Percentiles rank a stretch among this genome's conserved stretches.
These are phyloP conservation scores for Conops quadrifasciatus DNA, from an alignment of 2,888 invertebrate species.

Conservation along the genomic window DNA sequence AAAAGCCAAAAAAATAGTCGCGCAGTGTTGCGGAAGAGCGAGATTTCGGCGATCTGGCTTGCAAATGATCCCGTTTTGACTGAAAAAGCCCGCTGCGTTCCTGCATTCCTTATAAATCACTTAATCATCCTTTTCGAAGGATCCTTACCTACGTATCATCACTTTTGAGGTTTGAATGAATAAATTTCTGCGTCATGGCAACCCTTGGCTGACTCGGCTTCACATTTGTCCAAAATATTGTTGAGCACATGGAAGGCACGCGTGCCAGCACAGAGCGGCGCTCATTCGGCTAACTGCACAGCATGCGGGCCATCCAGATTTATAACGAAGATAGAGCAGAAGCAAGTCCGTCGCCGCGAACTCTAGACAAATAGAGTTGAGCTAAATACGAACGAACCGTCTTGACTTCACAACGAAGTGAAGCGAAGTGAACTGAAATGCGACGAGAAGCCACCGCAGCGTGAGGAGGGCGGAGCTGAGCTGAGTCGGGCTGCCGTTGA, in stretches of 20 bases:
- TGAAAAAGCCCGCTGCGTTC: background rate
- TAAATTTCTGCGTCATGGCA: background rate
- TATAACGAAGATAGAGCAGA: constrained; percentile 61
- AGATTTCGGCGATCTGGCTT: background rate
- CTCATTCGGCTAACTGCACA: constrained; percentile 45
- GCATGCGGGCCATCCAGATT: constrained; percentile 52
- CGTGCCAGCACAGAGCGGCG: constrained; percentile 46
- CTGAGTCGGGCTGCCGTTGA: constrained; percentile 2
- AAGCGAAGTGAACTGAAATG: background rate
- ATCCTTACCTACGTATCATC: background rate
- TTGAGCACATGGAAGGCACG: constrained; percentile 19
- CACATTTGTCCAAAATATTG: constrained; percentile 3
- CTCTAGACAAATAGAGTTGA: background rate
- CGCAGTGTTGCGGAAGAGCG: too few relatives aligned
- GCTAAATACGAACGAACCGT: background rate
- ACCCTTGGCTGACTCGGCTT: background rate
- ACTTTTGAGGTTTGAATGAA: background rate
- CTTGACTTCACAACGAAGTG: too few relatives aligned
- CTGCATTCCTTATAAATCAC: background rate
- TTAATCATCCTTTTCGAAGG: background rate
- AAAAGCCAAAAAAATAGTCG: too few relatives aligned
- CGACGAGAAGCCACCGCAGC: background rate
- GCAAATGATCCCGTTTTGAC: background rate
- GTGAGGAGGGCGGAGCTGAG: background rate
- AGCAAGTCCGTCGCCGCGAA: constrained; percentile 39